Conservation (phyloP, 2,888 invertebrate genomes). For the Rhyacophila evoluta region DNA sequence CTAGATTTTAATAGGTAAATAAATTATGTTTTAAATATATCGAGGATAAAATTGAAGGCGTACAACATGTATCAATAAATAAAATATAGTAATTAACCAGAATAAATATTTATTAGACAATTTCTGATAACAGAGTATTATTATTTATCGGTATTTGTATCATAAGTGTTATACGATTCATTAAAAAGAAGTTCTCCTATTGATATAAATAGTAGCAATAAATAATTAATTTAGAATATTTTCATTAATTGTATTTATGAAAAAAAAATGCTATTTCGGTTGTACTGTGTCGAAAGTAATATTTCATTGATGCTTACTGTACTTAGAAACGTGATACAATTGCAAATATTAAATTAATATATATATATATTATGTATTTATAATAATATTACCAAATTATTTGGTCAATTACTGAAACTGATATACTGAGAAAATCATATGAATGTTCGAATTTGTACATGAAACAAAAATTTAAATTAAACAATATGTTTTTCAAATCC, state of each 20-base stretch:
- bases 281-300: neutral
- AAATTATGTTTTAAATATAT: slow-evolving; percentile 25
- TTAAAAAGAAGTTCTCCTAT: neutral
- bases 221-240: slow-evolving; percentile 5
- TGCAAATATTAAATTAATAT: slow-evolving; percentile 16
- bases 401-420: slow-evolving; percentile 22
- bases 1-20: slow-evolving; percentile 7
- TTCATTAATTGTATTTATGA: neutral
- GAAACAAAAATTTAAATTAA: neutral
- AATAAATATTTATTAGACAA: neutral
- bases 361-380: neutral
- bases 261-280: neutral
- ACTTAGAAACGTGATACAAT: neutral
- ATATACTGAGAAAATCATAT: neutral
- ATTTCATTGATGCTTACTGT: neutral
- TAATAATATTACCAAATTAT: neutral
- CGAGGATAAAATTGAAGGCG: neutral
- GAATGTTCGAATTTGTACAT: neutral
- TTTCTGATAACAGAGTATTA: slow-evolving; percentile 8
- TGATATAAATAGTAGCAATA: slow-evolving; percentile 20
- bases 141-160: neutral
- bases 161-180: neutral
- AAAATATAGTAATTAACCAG: neutral
- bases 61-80: neutral
- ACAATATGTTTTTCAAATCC: slow-evolving; percentile 12